Evolutionary conservation across 2,888 invertebrate species (phyloP), one percentile per base, ranked within the genome.

Genomic region (Bibio marci): DNA sequence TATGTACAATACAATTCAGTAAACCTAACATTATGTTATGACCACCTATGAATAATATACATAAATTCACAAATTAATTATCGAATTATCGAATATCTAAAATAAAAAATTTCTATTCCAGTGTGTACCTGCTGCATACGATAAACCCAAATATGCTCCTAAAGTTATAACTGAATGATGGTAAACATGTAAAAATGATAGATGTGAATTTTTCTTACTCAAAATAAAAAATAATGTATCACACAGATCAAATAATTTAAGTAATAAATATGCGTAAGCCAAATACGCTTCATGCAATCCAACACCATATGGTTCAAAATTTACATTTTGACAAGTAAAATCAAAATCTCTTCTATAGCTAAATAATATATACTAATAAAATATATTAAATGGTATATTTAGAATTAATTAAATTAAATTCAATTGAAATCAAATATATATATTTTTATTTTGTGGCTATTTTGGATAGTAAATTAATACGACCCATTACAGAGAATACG

Each of bases 1-100:
- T 54, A 52, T 90, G 88, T 1, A 90, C 80, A 42, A 79, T 71
- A 0, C 69, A 65, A 53, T 88, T 90, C 15, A 82, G 53, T 1
- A 74, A 52, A 1, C 79, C 79, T 18, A 80, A 59, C 42, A 70
- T 62, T 43, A 59, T 59, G 7, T 47, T 54, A 30, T 52, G 44
- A 0, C 56, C 60, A 1, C 53, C 39, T 37, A 58, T 8, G 8
- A 6, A 22, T 22, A 22, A 22, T 8, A 22, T 6, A 6, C 22
- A 22, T 22, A 6, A 15, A 3, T 14, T 15, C 7, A 14, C 3
- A 14, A 11, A 15, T 8, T 14, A 36, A 36, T 15, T n/a, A n/a
- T n/a, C n/a, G n/a, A n/a, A n/a, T n/a, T n/a, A n/a, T n/a, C n/a
- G n/a, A n/a, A n/a, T n/a, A n/a, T n/a, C n/a, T n/a, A n/a, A n/a